Conservation (phyloP, 2,113 vertebrate genomes). For the Rattus rattus region DNA sequence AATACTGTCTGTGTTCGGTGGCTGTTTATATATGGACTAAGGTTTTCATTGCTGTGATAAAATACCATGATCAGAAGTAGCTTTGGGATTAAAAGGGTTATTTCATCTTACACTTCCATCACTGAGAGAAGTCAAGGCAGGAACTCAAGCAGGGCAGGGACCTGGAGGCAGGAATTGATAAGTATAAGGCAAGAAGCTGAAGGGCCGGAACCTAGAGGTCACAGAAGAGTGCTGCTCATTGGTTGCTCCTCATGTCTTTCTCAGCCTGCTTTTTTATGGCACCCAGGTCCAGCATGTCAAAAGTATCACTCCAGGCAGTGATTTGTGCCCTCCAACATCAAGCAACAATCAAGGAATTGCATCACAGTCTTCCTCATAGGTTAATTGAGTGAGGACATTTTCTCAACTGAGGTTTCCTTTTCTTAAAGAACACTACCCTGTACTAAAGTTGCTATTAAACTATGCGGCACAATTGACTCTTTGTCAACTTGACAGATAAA, state of each 20-base stretch:
- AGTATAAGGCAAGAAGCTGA: neutral
- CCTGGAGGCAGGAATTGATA: neutral
- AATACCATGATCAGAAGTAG: neutral
- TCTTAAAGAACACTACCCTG: neutral
- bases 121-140: neutral
- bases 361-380: neutral
- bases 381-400: neutral
- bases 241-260: neutral
- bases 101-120: neutral
- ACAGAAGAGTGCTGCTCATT: neutral
- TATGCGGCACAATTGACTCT: neutral
- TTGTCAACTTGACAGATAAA: neutral
- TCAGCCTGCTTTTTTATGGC: neutral
- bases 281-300: neutral
- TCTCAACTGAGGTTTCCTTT: neutral
- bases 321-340: neutral
- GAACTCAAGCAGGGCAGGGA: neutral
- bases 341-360: neutral
- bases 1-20: too few species aligned
- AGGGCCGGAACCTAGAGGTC: neutral
- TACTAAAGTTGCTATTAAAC: neutral
- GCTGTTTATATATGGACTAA: too few species aligned
- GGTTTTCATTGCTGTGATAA: neutral
- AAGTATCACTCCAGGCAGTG: neutral
- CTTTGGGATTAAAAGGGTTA: neutral